Conservation (phyloP, 2,888 invertebrate genomes). For the Nemotelus nigrinus region DNA sequence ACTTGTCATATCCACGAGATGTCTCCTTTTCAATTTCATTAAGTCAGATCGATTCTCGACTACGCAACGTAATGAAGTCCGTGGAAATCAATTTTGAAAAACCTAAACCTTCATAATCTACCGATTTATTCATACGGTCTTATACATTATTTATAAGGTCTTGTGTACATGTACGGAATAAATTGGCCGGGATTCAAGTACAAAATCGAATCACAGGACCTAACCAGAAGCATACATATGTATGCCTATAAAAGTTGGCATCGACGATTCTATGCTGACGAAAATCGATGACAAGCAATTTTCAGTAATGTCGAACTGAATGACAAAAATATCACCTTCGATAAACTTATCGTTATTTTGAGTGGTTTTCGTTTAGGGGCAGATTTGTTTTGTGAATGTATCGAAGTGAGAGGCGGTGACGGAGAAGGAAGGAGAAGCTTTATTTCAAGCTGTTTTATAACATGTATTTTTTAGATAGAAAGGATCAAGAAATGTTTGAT, state of each 20-base stretch:
- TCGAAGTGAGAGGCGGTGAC: not conserved
- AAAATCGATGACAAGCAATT: conserved; percentile 41
- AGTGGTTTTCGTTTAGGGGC: not conserved
- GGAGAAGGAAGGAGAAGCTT: no score
- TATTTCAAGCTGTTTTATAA: no score
- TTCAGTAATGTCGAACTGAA: conserved; percentile 22
- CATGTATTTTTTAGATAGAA: no score
- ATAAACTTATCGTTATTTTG: conserved; percentile 22
- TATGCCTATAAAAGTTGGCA: not conserved
- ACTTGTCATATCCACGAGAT: not conserved
- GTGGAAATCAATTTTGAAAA: conserved; percentile 18
- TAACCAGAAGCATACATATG: not conserved
- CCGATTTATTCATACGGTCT: not conserved
- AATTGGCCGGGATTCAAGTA: not conserved
- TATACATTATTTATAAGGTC: conserved; percentile 20
- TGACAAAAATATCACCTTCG: conserved; percentile 18
- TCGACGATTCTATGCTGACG: conserved; percentile 26
- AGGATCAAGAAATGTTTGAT: no score
- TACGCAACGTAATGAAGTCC: conserved; percentile 20
- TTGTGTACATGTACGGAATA: not conserved
- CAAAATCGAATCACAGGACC: not conserved
- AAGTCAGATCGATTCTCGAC: not conserved
- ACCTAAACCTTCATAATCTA: conserved; percentile 9
- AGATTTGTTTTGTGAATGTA: not conserved
- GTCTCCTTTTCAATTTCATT: conserved; percentile 4